Percentiles rank a stretch among this genome's conserved stretches.
Conservation (phyloP, 2,888 invertebrate genomes). For the Hirtodrosophila alboralis region DNA sequence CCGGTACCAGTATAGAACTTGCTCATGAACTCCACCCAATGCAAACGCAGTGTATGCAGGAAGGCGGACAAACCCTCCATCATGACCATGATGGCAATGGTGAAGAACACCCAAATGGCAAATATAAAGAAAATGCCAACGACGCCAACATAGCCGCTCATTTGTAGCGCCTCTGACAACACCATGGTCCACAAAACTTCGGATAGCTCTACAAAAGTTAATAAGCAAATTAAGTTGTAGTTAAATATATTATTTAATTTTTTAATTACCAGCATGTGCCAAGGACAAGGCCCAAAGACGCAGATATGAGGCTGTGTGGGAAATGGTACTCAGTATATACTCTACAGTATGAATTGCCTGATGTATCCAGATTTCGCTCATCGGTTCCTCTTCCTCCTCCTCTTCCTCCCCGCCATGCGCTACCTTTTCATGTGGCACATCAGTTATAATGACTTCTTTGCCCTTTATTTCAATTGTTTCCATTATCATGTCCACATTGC, state of each 20-base stretch:
- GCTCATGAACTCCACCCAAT: slow-evolving; percentile 99
- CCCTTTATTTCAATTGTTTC: slow-evolving; percentile 74
- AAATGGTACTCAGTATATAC: slow-evolving; percentile 97
- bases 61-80: slow-evolving; percentile 99
- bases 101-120: slow-evolving; percentile 95
- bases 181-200: slow-evolving; percentile 98
- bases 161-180: slow-evolving; percentile 90
- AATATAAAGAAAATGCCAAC: slow-evolving; percentile 93
- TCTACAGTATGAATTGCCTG: slow-evolving; percentile 98
- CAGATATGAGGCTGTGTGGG: slow-evolving; percentile 98
- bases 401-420: slow-evolving; percentile 82
- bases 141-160: slow-evolving; percentile 88
- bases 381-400: slow-evolving; percentile 86
- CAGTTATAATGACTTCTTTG: slow-evolving; percentile 64
- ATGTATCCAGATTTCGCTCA: slow-evolving; percentile 95
- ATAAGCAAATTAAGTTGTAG: neutral
- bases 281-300: slow-evolving; percentile 98
- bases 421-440: slow-evolving; percentile 83
- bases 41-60: slow-evolving; percentile 98
- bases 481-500: slow-evolving; percentile 51
- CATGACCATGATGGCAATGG: slow-evolving; percentile 96
- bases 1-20: slow-evolving; percentile 95
- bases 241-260: no score
- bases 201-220: slow-evolving; percentile 87
- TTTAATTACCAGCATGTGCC: slow-evolving; percentile 94